Base-by-base conservation (phyloP, 2,113 vertebrate species). In the Melospiza georgiana region DNA sequence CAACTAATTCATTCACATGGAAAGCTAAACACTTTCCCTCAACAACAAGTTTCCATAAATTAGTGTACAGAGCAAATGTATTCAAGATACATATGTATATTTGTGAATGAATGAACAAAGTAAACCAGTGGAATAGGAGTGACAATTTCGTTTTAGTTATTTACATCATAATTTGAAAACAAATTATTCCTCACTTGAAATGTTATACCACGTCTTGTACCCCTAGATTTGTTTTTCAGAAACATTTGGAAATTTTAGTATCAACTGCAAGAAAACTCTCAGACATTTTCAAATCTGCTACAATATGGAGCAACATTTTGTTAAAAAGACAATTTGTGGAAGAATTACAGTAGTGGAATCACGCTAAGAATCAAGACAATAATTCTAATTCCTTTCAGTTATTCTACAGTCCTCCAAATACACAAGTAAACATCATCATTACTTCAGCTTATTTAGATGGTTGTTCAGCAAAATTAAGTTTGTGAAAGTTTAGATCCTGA, bases 91-190 rank as follows among this genome's bases (percentile, higher is more conserved):
- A 48, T 62, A 30, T n/a, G 20, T 15, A 5, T 44, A 76, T 62
- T 43, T 37, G 14, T 66, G 78, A 69, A 77, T 6, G 2, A 86
- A 69, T 62, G 65, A 80, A 52, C 4, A 25, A 59, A 66, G 19
- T 54, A 57, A 31, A 58, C 6, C 1, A 44, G 24, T 48, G 46
- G 39, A 63, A 2, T 12, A 59, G 17, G 19, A 54, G 3, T 35
- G 12, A 77, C 10, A 39, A 46, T 28, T 79, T 41, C 43, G 3
- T 4, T 73, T 77, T 30, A 82, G 21, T 23, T 73, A 35, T 41
- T 83, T 52, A 30, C 33, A 48, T 67, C 19, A 27, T 52, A 79
- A 94, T 84, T 59, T 43, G 35, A 63, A 96, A 75, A 80, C 65
- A 65, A 72, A 49, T 57, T 65, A 65, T 13, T 16, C 13, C 11